Conservation (phyloP, 2,888 invertebrate species). For the Archips crataeganus region DNA sequence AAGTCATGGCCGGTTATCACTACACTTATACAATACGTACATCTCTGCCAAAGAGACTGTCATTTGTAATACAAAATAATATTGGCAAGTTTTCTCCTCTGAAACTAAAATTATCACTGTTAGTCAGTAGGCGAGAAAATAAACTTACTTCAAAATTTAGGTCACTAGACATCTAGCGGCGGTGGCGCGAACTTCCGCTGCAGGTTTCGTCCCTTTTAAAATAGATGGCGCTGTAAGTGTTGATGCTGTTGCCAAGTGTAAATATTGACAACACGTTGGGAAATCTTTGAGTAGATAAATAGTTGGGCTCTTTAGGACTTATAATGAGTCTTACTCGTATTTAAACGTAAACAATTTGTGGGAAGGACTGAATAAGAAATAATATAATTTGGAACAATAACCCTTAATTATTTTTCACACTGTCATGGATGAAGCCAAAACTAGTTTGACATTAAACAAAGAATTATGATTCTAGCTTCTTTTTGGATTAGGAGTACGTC, state of each 20-base stretch:
- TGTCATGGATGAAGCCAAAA: too few relatives aligned
- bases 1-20: slow-evolving; percentile 25
- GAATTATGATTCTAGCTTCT: too few relatives aligned
- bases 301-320: too few relatives aligned
- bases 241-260: slow-evolving; percentile 6
- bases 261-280: slow-evolving; percentile 35
- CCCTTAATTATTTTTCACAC: too few relatives aligned
- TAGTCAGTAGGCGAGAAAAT: slow-evolving; percentile 46
- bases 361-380: too few relatives aligned
- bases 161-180: slow-evolving; percentile 51
- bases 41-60: slow-evolving; percentile 50
- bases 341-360: too few relatives aligned
- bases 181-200: slow-evolving; percentile 34
- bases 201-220: slow-evolving; percentile 21
- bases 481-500: too few relatives aligned
- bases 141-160: slow-evolving; percentile 43
- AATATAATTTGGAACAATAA: too few relatives aligned
- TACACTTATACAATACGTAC: slow-evolving; percentile 30
- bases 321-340: too few relatives aligned
- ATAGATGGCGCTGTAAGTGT: slow-evolving; percentile 35
- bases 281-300: slow-evolving; percentile 21
- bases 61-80: slow-evolving; percentile 47
- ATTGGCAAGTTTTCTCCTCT: slow-evolving; percentile 46
- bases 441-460: too few relatives aligned
- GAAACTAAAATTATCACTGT: slow-evolving; percentile 49